Base-by-base conservation (phyloP, 64 coral and sea anemone genomes). In the Montipora foliosa region DNA sequence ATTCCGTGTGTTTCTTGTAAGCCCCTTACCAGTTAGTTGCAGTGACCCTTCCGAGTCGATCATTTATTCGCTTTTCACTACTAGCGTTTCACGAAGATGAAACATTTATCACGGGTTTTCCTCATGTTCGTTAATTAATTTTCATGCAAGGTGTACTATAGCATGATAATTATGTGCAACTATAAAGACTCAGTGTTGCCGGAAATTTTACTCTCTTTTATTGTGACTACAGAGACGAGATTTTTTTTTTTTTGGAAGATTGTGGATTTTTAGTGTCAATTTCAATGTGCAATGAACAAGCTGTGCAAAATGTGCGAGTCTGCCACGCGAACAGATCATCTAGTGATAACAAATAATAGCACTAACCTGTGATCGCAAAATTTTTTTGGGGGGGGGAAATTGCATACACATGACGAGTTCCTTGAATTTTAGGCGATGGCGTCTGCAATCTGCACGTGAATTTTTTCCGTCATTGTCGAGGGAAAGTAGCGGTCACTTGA, bases 141-240 rank as follows among this genome's bases (percentile, higher is more conserved):
- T 77, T 93, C 24, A 80, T 88, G 92, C 92, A 88, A 93, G 92
- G 92, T 93, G 92, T 87, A 93, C 87, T 90, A 45, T 70, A 90
- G 76, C 61, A 84, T 93, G 46, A 92, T 92, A 72, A 87, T 93
- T 88, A 79, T 61, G 74, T 93, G 47, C 50, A 49, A 80, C 59
- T 79, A 72, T 59, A 86, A 86, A 71, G 66, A 64, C 46, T n/a
- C 66, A 69, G 76, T 81, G 57, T 52, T 57, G 77, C 24, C 91
- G 83, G 92, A 81, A 76, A 29, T 24, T 55, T 93, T 86, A 72
- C 46, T 49, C 9, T 22, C 37, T 16, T 71, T 93, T 81, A 88
- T 88, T 88, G 76, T 88, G 92, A 70, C 92, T 93, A 76, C 8
- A 49, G 3, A 15, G 24, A 73, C 13, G 29, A 44, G 52, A 61